Evolutionary conservation across 2,797 vertebrate genomes (phyloP).

Genomic region (Chrosomus eos): DNA sequence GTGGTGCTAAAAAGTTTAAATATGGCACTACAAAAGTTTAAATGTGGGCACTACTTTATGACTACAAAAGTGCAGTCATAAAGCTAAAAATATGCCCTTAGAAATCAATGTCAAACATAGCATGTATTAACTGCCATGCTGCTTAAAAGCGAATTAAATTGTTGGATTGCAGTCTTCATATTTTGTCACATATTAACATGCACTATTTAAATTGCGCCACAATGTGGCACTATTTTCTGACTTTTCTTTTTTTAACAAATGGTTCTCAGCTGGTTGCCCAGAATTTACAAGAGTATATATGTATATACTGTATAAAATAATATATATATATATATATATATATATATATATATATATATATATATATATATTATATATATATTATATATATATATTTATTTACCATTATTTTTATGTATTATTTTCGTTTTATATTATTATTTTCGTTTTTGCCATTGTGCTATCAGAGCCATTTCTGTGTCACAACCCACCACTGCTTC

Average conservation of each 20-base stretch:
- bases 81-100: not conserved
- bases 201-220: not conserved
- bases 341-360: not conserved
- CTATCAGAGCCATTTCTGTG: not conserved
- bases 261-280: not conserved
- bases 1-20: not conserved
- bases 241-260: not conserved
- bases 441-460: not conserved
- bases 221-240: not conserved
- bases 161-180: not conserved
- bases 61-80: not conserved
- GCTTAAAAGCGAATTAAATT: not conserved
- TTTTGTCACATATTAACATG: not conserved
- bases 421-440: not conserved
- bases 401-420: not conserved
- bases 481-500: not conserved
- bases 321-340: not conserved
- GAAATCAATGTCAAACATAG: not conserved
- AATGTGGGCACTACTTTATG: too few species aligned
- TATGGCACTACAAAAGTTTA: not conserved
- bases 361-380: not conserved
- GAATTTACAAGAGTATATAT: not conserved
- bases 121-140: not conserved
- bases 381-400: too few species aligned
- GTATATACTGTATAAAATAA: too few species aligned